phyloP scores from a whole-genome alignment of 2,888 invertebrate genomes.

The Lysandra bellargus region DNA sequence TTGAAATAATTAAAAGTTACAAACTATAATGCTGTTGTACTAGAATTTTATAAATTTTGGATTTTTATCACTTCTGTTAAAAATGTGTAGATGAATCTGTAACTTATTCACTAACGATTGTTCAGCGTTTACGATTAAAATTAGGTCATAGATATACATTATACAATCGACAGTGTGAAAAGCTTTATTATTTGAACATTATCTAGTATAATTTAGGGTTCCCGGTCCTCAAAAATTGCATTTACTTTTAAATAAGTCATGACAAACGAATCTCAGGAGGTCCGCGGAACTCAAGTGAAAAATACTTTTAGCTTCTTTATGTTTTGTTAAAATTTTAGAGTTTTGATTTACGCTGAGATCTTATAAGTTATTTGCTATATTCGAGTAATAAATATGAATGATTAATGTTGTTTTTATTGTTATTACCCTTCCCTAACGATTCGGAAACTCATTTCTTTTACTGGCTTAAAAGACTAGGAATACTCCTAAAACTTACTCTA shows the following conservation, averaged over 20 bases:
- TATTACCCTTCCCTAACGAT: neutral
- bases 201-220: slow-evolving; percentile 30
- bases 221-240: slow-evolving; percentile 34
- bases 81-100: too few species aligned
- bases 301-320: slow-evolving; percentile 35
- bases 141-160: neutral
- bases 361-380: slow-evolving; percentile 42
- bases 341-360: slow-evolving; percentile 38
- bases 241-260: slow-evolving; percentile 34
- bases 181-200: neutral
- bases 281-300: slow-evolving; percentile 9
- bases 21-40: neutral
- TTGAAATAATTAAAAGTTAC: neutral
- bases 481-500: neutral
- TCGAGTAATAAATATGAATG: slow-evolving; percentile 39
- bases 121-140: neutral
- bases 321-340: slow-evolving; percentile 38
- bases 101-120: neutral
- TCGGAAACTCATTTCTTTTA: too few species aligned
- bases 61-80: neutral
- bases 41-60: neutral
- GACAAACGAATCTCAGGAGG: slow-evolving; percentile 17
- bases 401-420: slow-evolving; percentile 35
- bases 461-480: too few species aligned
- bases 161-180: neutral